Conservation (phyloP, 2,113 vertebrate genomes). For the Eonycteris spelaea region DNA sequence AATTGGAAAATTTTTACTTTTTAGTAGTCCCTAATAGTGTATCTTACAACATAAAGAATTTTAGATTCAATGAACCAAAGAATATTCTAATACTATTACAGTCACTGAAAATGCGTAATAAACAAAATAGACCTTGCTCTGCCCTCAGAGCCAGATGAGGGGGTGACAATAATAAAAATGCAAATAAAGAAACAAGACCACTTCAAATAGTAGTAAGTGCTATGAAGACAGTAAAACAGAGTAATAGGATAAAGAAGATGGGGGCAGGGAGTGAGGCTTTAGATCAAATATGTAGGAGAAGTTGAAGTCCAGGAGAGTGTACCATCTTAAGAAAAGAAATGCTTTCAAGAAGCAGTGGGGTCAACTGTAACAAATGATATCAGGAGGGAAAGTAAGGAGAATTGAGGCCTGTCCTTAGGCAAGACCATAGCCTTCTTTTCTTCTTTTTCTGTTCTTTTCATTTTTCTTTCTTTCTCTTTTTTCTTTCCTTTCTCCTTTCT, state of each 20-base stretch:
- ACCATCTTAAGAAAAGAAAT: not conserved
- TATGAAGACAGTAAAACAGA: not conserved
- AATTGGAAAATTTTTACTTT: not conserved
- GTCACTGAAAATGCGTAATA: not conserved
- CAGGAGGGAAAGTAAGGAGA: not conserved
- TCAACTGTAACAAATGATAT: not conserved
- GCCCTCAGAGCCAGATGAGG: not conserved
- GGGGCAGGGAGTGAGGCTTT: not conserved
- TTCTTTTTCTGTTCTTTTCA: too few relatives aligned
- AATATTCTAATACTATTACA: not conserved
- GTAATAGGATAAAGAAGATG: not conserved
- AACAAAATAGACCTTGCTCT: not conserved
- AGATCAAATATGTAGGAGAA: not conserved
- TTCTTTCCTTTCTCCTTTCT: too few relatives aligned
- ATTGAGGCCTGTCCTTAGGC: not conserved
- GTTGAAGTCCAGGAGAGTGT: not conserved
- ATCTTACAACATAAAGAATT: not conserved
- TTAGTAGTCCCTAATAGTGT: not conserved
- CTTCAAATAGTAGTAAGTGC: not conserved
- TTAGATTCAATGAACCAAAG: not conserved
- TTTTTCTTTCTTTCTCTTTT: too few relatives aligned
- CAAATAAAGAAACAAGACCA: not conserved
- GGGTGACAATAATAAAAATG: not conserved
- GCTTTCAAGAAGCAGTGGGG: not conserved
- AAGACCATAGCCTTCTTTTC: too few relatives aligned